phyloP scores from a whole-genome alignment of 2,113 vertebrate species.

The Forbesichthys agassizii region DNA sequence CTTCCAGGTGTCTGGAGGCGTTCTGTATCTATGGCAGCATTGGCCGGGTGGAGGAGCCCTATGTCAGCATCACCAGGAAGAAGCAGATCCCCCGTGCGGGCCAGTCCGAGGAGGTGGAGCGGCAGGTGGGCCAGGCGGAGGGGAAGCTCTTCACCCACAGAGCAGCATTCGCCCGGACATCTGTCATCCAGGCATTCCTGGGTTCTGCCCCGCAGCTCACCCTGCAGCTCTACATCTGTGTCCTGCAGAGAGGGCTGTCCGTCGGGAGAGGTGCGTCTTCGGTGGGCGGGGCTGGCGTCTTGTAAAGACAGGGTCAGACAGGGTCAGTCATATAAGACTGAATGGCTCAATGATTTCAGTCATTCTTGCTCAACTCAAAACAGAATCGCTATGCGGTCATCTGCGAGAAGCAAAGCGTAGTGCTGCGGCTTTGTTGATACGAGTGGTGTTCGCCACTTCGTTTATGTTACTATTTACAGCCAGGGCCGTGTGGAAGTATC shows the following conservation, averaged over 20 bases:
- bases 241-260: slow-evolving; percentile 83
- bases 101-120: slow-evolving; percentile 88
- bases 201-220: slow-evolving; percentile 97
- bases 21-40: slow-evolving; percentile 90
- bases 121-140: slow-evolving; percentile 94
- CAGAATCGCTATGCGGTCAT: too few relatives aligned
- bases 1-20: slow-evolving; percentile 88
- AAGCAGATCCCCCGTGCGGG: slow-evolving; percentile 89
- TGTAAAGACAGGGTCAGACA: too few relatives aligned
- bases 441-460: too few relatives aligned
- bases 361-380: too few relatives aligned
- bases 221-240: slow-evolving; percentile 92
- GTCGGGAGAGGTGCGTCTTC: slow-evolving; percentile 83
- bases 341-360: too few relatives aligned
- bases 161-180: slow-evolving; percentile 92
- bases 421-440: too few relatives aligned
- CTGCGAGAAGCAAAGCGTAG: too few relatives aligned
- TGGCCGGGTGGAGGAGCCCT: slow-evolving; percentile 87
- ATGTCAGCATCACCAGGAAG: slow-evolving; percentile 97
- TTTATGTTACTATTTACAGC: too few relatives aligned
- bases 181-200: slow-evolving; percentile 96
- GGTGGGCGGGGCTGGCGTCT: not conserved
- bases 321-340: too few relatives aligned
- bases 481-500: too few relatives aligned
- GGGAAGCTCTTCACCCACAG: slow-evolving; percentile 90